A percentile compares a stretch with the other conserved stretches of the same genome.
Conservation (phyloP, 2,113 vertebrate genomes). For the Gobiocypris rarus region DNA sequence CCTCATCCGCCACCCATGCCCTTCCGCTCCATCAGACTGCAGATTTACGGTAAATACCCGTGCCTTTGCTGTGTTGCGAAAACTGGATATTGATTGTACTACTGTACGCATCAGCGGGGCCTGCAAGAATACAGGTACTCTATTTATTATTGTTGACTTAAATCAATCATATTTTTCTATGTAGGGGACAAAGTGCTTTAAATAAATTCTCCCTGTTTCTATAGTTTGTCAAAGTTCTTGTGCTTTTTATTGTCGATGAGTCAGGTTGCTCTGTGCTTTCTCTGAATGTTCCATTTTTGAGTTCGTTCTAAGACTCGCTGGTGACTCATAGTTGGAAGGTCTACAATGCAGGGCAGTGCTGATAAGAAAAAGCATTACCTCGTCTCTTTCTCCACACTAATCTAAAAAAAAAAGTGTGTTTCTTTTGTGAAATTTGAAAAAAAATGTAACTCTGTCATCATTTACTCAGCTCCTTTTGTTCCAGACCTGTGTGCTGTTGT, state of each 20-base stretch:
- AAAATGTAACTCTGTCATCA: not conserved
- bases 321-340: conserved; percentile 7
- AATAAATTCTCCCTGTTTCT: conserved; percentile 81
- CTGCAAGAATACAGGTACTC: conserved; percentile 70
- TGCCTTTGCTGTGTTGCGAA: conserved; percentile 81
- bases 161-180: conserved; percentile 85
- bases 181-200: conserved; percentile 77
- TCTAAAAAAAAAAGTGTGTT: not conserved
- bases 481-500: not conserved
- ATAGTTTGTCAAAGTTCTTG: conserved; percentile 40
- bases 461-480: not conserved
- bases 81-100: conserved; percentile 81
- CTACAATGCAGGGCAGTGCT: not conserved
- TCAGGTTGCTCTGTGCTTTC: not conserved
- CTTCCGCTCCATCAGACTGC: conserved; percentile 64
- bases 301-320: not conserved
- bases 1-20: conserved; percentile 35
- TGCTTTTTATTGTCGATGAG: conserved; percentile 3
- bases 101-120: conserved; percentile 69
- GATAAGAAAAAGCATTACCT: conserved; percentile 10
- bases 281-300: not conserved
- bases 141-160: conserved; percentile 82
- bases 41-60: conserved; percentile 76
- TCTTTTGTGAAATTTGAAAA: not conserved
- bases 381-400: not conserved